Evolutionary conservation across 2,888 invertebrate species (phyloP).

Genomic region (Chironomus riparius): DNA sequence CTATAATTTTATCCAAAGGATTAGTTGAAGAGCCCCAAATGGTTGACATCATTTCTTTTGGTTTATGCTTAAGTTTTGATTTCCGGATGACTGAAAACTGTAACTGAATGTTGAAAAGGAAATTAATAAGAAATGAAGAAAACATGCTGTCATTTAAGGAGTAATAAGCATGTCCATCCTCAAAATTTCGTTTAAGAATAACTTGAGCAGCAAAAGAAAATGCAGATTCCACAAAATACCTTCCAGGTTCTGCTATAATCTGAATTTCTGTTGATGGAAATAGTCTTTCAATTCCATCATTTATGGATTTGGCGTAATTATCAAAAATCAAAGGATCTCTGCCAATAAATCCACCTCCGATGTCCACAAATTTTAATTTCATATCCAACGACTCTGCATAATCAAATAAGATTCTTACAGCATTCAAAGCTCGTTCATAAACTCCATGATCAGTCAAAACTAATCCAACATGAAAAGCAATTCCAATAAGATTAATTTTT

Average conservation of each 20-base stretch:
- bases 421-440: conserved; percentile 67
- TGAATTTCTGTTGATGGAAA: conserved; percentile 62
- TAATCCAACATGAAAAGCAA: conserved; percentile 95
- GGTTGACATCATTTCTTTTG: not conserved
- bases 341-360: conserved; percentile 90
- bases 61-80: not conserved
- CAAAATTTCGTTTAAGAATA: not conserved
- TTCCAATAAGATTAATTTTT: conserved; percentile 65
- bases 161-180: not conserved
- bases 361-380: conserved; percentile 69
- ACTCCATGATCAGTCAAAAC: conserved; percentile 77
- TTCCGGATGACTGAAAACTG: conserved; percentile 1
- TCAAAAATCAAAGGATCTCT: conserved; percentile 43
- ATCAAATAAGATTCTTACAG: conserved; percentile 64
- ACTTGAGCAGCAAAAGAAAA: conserved; percentile 60
- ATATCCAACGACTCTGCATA: conserved; percentile 63
- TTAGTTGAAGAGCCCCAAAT: conserved; percentile 98
- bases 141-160: conserved; percentile 16
- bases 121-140: not conserved
- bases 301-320: conserved; percentile 3
- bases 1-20: conserved; percentile 65
- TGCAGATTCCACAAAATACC: conserved; percentile 92
- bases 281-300: conserved; percentile 54
- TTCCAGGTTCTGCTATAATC: conserved; percentile 93
- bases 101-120: not conserved